Base-by-base conservation (phyloP, 23 tunicate genomes). In the Styela plicata region DNA sequence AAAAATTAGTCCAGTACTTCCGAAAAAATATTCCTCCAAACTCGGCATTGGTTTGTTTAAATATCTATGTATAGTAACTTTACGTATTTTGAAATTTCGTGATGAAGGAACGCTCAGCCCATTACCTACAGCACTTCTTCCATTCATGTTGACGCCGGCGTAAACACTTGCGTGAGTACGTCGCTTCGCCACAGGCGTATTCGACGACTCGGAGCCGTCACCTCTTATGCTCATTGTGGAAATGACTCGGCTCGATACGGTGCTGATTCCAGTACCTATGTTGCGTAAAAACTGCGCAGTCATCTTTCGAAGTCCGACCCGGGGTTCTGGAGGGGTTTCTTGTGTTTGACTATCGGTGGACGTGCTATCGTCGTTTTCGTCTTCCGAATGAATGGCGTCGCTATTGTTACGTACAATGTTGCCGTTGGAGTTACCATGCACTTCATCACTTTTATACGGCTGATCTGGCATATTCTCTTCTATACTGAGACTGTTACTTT, bases 31-130 rank as follows among this genome's bases (percentile, higher is more conserved):
- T 26, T 76, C 24, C 31, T 76, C 81, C 5, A 76, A 32, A 2
- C 81, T 76, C 29, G 81, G 81, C 81, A 76, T 76, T 25, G 81
- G 2, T 76, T 36, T 44, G 26, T 76, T 76, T 20, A 44, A 21
- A 67, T 76, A 76, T 3, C 81, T 24, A 53, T 76, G 81, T 36
- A 76, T 53, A 1, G 81, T 76, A 0, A 76, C 81, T 7, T 0
- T 24, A 7, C 66, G 81, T 22, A 76, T 76, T 25, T 25, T 52
- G 10, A 76, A 76, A 24, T 44, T 36, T 18, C 81, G 67, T 7
- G 81, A 76, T 26, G 81, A 25, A 1, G 81, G 81, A 44, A 76
- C 57, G 13, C 57, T 44, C 10, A 44, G 57, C 13, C 13, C 57
- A 13, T 44, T 44, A 5, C 10, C 7, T 44, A 13, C 57, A 13